Percentiles rank a stretch among this genome's conserved stretches.
Evolutionary conservation across 2,113 vertebrate species (phyloP).

Genomic region (Petaurus breviceps): DNA sequence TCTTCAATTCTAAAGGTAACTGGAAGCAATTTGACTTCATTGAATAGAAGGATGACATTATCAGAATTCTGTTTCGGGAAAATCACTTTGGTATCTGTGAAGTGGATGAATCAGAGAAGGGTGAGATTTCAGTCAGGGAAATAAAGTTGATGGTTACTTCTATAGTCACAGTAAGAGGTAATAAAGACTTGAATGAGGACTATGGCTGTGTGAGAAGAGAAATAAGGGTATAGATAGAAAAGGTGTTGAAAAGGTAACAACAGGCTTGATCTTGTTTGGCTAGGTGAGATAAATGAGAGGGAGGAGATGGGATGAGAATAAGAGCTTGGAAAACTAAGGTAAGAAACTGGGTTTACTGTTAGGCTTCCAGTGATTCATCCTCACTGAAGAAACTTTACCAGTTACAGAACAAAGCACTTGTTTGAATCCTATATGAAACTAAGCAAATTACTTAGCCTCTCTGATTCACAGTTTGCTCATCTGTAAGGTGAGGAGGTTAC

Average conservation of each 20-base stretch:
- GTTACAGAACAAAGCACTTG: neutral
- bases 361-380: neutral
- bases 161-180: neutral
- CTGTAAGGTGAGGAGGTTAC: neutral
- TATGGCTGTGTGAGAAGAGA: neutral
- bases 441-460: neutral
- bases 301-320: neutral
- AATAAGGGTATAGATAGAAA: neutral
- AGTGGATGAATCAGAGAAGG: neutral
- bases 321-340: neutral
- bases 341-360: neutral
- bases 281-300: neutral
- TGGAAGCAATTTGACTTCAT: neutral
- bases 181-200: neutral
- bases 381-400: neutral
- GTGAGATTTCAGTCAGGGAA: neutral
- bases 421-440: neutral
- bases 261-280: neutral
- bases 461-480: neutral
- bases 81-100: neutral
- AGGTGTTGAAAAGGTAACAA: neutral
- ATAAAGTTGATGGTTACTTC: neutral
- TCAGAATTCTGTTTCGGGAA: neutral
- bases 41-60: neutral
- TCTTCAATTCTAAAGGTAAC: neutral